These are phyloP conservation scores for Drosophila melanocephala DNA, from an alignment of 2,888 invertebrate species.

Conservation along the genomic window DNA sequence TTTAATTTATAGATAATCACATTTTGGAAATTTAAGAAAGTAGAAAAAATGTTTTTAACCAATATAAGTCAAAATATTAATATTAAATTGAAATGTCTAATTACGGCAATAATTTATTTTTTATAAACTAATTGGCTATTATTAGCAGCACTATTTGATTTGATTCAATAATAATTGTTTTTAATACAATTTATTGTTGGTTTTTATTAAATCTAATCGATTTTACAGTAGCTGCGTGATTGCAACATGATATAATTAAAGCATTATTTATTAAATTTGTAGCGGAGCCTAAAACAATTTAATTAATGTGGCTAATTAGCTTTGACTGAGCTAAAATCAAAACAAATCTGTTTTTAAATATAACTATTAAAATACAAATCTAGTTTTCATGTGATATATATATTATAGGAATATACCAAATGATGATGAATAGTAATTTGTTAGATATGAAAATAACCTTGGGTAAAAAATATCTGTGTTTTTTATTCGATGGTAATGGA, in stretches of 20 bases:
- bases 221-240: neutral
- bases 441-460: neutral
- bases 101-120: neutral
- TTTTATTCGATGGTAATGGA: too few relatives aligned
- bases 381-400: neutral
- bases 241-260: slow-evolving; percentile 4
- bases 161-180: neutral
- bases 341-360: neutral
- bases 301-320: neutral
- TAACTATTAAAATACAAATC: neutral
- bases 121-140: neutral
- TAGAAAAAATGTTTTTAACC: too few relatives aligned
- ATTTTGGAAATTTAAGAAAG: neutral
- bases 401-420: neutral
- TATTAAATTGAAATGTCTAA: neutral
- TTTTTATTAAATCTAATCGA: slow-evolving; percentile 1
- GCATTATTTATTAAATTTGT: neutral
- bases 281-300: too few relatives aligned
- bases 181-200: neutral
- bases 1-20: neutral
- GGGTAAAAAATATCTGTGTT: too few relatives aligned
- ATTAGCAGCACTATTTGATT: neutral
- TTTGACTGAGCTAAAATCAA: neutral
- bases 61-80: neutral
- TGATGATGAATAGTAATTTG: too few relatives aligned